phyloP scores from a whole-genome alignment of 2,113 vertebrate species.

The Mola mola region DNA sequence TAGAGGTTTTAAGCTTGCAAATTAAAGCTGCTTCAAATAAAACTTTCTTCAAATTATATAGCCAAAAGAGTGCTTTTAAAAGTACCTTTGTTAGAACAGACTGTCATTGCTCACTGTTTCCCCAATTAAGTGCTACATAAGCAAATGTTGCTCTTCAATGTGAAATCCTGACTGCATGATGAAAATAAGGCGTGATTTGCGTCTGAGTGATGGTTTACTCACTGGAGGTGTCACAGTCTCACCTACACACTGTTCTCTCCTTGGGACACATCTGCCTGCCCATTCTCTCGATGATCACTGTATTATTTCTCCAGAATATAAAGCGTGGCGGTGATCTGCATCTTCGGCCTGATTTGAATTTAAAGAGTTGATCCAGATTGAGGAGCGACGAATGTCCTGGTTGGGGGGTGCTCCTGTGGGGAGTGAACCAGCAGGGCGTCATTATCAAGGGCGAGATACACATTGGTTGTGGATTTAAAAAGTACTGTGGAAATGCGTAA shows the following conservation, averaged over 20 bases:
- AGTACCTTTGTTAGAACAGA: too few species aligned
- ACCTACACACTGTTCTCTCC: slow-evolving; percentile 16
- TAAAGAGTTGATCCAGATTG: slow-evolving; percentile 16
- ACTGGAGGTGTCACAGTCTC: slow-evolving; percentile 20
- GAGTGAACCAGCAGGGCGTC: neutral
- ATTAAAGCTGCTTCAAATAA: too few species aligned
- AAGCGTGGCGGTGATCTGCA: neutral
- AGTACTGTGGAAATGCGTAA: too few species aligned
- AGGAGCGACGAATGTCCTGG: neutral
- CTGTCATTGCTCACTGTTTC: too few species aligned
- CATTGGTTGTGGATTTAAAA: slow-evolving; percentile 29
- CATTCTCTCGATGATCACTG: slow-evolving; percentile 1
- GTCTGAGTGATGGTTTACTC: slow-evolving; percentile 36
- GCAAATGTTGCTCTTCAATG: too few species aligned
- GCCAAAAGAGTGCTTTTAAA: too few species aligned
- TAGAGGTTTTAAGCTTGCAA: too few species aligned
- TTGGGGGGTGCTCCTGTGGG: accelerated
- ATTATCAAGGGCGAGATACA: slow-evolving; percentile 26
- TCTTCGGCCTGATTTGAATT: slow-evolving; percentile 23
- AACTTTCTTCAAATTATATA: too few species aligned
- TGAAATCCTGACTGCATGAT: too few species aligned
- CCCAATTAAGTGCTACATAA: too few species aligned
- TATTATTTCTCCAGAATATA: slow-evolving; percentile 19
- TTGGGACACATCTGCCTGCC: neutral
- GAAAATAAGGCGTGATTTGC: too few species aligned